Base-by-base conservation (phyloP, 2,113 vertebrate genomes). In the Psophia crepitans region DNA sequence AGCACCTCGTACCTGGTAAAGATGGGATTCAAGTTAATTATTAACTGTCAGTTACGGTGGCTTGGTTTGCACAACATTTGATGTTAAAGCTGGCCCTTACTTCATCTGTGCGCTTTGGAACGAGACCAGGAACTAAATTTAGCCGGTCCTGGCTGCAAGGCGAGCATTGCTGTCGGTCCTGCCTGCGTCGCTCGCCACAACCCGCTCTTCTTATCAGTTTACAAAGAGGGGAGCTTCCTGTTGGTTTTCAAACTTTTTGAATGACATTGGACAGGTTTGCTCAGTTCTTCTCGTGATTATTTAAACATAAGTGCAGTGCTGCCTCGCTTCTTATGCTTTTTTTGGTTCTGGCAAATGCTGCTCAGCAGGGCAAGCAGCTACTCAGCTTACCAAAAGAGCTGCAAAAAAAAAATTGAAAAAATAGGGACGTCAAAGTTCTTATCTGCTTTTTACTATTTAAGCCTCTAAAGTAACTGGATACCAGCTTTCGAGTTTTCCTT, bases 101-200 rank as follows among this genome's bases (percentile, higher is more conserved):
- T 90, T 79, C 73, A 89, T 80, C 61, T 83, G 54, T 89, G 89
- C 87, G 61, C 92, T 90, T 96, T 95, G 96, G 90, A 96, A 68
- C 2, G 4, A 86, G 87, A 81, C 79, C 88, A 87, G 51, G 54
- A 79, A 8, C 86, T 97, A 93, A 92, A 93, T 93, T 92, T 96
- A 97, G 79, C 74, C 7, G 19, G 56, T 76, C 41, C 37, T 92
- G 88, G 89, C 77, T 79, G 37, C 44, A 43, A 56, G 63, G 71
- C 0, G 3, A 64, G 87, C 87, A n/a, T 54, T 69, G 66, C 90
- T 87, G 32, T 80, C 5, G 4, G 51, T 60, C 46, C 51, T 68
- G 81, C 89, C 44, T 12, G 54, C 0, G 0, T 73, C 6, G 3
- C 73, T 94, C 0, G 0, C 63, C 3, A 18, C n/a, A 14, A 86